A percentile compares a stretch with the other conserved stretches of the same genome.
phyloP scores from a whole-genome alignment of 2,797 vertebrate species.

The Trichosurus vulpecula region DNA sequence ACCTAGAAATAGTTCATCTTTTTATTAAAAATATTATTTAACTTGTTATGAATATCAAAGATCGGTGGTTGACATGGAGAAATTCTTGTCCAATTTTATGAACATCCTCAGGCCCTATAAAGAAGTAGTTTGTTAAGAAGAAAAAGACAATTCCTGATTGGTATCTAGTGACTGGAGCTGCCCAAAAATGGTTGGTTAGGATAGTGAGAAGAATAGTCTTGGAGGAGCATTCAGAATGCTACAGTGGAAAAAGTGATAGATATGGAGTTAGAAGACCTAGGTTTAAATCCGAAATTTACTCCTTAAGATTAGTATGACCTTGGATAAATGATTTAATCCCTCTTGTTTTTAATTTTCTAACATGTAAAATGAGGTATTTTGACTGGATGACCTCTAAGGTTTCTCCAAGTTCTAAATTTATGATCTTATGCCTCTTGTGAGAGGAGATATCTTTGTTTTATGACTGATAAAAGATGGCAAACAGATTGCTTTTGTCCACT shows the following conservation, averaged over 20 bases:
- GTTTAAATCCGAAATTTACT: too few species aligned
- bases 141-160: not conserved
- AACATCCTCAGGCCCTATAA: not conserved
- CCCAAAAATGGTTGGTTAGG: not conserved
- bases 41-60: not conserved
- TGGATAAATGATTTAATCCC: not conserved
- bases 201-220: not conserved
- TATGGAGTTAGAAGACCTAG: not conserved
- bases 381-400: not conserved
- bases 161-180: not conserved
- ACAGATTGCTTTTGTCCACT: not conserved
- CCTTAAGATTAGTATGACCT: not conserved
- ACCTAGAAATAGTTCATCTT: not conserved
- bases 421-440: not conserved
- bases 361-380: not conserved
- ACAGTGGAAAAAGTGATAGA: not conserved
- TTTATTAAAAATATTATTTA: not conserved
- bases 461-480: too few species aligned
- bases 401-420: not conserved
- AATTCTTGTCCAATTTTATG: not conserved
- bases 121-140: not conserved
- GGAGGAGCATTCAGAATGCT: not conserved
- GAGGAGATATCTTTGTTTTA: too few species aligned
- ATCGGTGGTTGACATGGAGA: not conserved
- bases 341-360: not conserved